A percentile compares a stretch with the other conserved stretches of the same genome.
These are phyloP conservation scores for Oryzias melastigma DNA, from an alignment of 2,113 vertebrate species.

Conservation along the genomic window DNA sequence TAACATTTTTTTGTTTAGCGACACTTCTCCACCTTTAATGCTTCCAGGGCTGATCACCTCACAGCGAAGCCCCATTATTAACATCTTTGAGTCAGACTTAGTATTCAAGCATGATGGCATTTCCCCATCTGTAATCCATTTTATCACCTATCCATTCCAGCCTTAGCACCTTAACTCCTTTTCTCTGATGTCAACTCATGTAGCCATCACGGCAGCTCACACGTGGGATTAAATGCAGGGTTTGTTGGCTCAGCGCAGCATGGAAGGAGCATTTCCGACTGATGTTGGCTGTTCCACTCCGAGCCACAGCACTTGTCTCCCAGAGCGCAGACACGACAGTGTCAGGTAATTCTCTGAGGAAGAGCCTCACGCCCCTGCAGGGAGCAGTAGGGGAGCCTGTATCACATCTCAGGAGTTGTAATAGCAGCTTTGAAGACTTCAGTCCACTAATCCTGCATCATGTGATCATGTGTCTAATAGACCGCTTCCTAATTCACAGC, in stretches of 20 bases:
- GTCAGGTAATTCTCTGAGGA: constrained; percentile 78
- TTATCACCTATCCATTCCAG: constrained; percentile 71
- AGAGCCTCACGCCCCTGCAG: constrained; percentile 74
- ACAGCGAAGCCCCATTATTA: constrained; percentile 46
- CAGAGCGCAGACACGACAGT: constrained; percentile 74
- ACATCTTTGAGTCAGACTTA: constrained; percentile 47
- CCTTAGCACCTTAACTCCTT: constrained; percentile 72
- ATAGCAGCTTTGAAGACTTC: constrained; percentile 78
- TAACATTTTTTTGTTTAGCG: neutral
- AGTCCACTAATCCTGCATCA: constrained; percentile 78
- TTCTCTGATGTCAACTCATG: constrained; percentile 76
- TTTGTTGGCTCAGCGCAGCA: constrained; percentile 76
- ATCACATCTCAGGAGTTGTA: constrained; percentile 79
- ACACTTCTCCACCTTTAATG: constrained; percentile 42
- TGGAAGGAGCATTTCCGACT: constrained; percentile 70
- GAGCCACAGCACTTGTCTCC: constrained; percentile 74
- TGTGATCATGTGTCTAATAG: constrained; percentile 78
- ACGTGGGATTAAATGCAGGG: constrained; percentile 79
- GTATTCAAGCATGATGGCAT: constrained; percentile 61
- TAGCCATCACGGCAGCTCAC: constrained; percentile 81
- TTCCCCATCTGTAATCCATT: constrained; percentile 72
- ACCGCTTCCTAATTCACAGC: constrained; percentile 76
- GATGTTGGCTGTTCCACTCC: constrained; percentile 75
- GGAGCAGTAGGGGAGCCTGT: constrained; percentile 76
- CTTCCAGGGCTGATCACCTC: constrained; percentile 27